Conservation (phyloP, 2,888 invertebrate genomes). For the Drosophila fungiperda region DNA sequence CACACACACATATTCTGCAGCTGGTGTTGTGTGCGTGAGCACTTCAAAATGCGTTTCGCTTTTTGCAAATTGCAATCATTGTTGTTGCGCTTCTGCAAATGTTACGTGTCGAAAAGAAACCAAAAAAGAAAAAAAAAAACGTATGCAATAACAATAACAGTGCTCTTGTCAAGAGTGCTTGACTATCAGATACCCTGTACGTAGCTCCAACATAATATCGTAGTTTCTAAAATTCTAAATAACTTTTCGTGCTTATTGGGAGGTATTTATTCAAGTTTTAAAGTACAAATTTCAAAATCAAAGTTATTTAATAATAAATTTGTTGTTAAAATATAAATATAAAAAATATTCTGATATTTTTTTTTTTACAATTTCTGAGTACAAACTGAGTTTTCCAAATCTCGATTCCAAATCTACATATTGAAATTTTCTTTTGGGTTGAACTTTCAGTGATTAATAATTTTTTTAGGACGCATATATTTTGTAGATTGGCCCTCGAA, state of each 20-base stretch:
- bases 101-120: conserved; percentile 28
- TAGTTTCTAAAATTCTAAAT: not conserved
- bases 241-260: not conserved
- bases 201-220: rapidly evolving
- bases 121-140: conserved; percentile 30
- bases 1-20: not conserved
- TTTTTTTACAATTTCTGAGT: not conserved
- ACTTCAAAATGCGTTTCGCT: conserved; percentile 63
- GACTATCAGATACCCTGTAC: not conserved
- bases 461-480: not conserved
- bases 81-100: conserved; percentile 43
- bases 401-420: too few species aligned
- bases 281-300: not conserved
- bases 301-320: not conserved
- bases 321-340: not conserved
- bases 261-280: not conserved
- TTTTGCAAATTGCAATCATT: conserved; percentile 74
- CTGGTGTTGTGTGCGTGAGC: conserved; percentile 29
- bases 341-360: not conserved
- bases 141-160: not conserved
- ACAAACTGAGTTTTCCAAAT: not conserved
- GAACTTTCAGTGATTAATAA: not conserved
- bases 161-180: not conserved
- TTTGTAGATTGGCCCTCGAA: not conserved
- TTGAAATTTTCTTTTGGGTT: too few species aligned